Evolutionary conservation across 2,888 invertebrate species (phyloP), one percentile per base, ranked within the genome.

Genomic region (Sarcophaga rosellei): DNA sequence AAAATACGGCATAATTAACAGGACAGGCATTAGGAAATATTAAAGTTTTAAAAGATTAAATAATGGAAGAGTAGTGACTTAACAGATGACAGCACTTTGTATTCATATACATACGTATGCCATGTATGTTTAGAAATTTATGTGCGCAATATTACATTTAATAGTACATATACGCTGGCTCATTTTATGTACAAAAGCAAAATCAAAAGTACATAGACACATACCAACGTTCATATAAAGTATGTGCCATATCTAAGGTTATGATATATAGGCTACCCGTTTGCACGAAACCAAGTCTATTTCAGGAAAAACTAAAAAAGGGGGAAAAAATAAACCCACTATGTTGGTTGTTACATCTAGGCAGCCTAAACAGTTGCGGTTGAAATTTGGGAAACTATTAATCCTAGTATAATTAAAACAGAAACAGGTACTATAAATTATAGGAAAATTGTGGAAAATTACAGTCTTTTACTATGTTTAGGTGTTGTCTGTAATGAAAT

Each of bases 241-340:
- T 47, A 47, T 47, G 1, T 47, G 35, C 35, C 35, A 35, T 45
- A 44, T 66, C n/a, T 66, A 10, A 17, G 44, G 15, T 45, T 70
- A 66, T 73, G 77, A 78, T 53, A 83, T 78, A 78, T 78, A 68
- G 66, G 73, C 77, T 82, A 77, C 53, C 68, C 62, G 77, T 77
- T 73, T 66, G 35, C 77, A 35, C 73, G 77, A 78, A 73, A 78
- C 77, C 68, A 53, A 62, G 82, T 73, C 76, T 66, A 20, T 78
- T 70, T 65, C 70, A 62, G 17, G 57, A 47, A 61, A 44, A 59
- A 25, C 66, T 20, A 76, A 73, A 70, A 81, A 81, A 4, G 5
- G 2, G 3, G 17, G 4, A 17, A 53, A 53, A 62, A 65, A 35
- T 21, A 44, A 63, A 20, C 17, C n/a, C 44, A 44, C 20, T 20